Base-by-base conservation (phyloP, 2,113 vertebrate genomes). In the Lophura nycthemera region DNA sequence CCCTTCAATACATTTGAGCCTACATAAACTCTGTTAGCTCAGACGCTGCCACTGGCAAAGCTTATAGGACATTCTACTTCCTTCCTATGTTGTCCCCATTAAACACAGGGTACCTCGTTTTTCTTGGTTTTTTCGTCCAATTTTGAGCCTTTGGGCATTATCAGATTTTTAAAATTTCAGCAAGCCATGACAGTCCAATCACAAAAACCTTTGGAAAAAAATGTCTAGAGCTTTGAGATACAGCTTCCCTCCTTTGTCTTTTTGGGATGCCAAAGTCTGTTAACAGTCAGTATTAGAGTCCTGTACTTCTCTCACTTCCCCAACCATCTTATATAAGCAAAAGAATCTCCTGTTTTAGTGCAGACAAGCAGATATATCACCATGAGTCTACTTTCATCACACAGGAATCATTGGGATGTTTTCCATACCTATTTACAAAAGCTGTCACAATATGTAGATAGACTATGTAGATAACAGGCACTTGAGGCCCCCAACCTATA, bases 171-270 rank as follows among this genome's bases (percentile, higher is more conserved):
- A 74, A 89, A 87, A 71, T 45, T 78, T 56, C 17, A 81, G 4
- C 13, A 79, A 91, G 5, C 7, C 14, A 15, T 0, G 1, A n/a
- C 3, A 64, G 40, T n/a, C 6, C 3, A 60, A 25, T 34, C 69
- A 25, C 10, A 75, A 52, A 87, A 63, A 36, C 5, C 20, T 16
- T 15, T n/a, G 34, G 29, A 17, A 57, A 50, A 91, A 83, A 72
- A 36, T 6, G n/a, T 19, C 36, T 71, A 22, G 7, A 78, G 10
- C 57, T 93, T 34, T 89, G 18, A 43, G 19, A 8, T 63, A 48
- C 12, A 25, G 12, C 2, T 5, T 17, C 7, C 4, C 12, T 74
- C 14, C 8, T 64, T 75, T 86, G 38, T 60, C 3, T 6, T 16
- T 27, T 38, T 61, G 34, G 24, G 25, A 57, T 66, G 19, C 10